Evolutionary conservation across 2,113 vertebrate species (phyloP).

Genomic region (Antennarius striatus): DNA sequence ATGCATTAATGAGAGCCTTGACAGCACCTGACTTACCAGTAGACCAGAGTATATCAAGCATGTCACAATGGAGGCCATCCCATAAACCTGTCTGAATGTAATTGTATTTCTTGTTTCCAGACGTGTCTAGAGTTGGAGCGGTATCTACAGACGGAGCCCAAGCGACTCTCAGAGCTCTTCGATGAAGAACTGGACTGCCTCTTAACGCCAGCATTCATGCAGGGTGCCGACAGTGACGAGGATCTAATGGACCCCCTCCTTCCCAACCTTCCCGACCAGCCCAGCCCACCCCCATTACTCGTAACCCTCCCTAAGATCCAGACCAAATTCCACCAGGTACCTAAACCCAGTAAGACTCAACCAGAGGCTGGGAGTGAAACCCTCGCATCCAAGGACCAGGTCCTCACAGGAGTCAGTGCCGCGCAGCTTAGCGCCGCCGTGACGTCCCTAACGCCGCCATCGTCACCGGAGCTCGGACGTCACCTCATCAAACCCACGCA

Average conservation of each 20-base stretch:
- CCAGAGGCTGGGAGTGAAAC: slow-evolving; percentile 48
- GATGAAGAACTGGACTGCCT: slow-evolving; percentile 93
- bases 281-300: slow-evolving; percentile 79
- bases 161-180: slow-evolving; percentile 91
- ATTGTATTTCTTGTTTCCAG: slow-evolving; percentile 73
- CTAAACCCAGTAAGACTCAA: slow-evolving; percentile 73
- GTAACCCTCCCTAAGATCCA: slow-evolving; percentile 81
- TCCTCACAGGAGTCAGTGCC: slow-evolving; percentile 87
- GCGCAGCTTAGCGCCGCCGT: slow-evolving; percentile 95
- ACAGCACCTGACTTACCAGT: too few species aligned
- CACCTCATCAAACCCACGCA: slow-evolving; percentile 93
- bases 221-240: slow-evolving; percentile 85
- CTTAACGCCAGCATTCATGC: slow-evolving; percentile 85
- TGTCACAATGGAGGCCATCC: too few species aligned
- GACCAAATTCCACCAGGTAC: slow-evolving; percentile 82
- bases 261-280: slow-evolving; percentile 84
- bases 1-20: too few species aligned
- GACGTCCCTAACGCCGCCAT: slow-evolving; percentile 95
- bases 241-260: slow-evolving; percentile 86
- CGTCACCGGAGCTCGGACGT: slow-evolving; percentile 94
- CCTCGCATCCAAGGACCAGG: slow-evolving; percentile 85
- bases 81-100: too few species aligned
- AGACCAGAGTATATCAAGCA: too few species aligned
- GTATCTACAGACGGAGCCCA: slow-evolving; percentile 95
- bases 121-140: slow-evolving; percentile 97